These are phyloP conservation scores for Ptiloglossa arizonensis DNA, from an alignment of 1,140 invertebrate genomes.

Conservation along the genomic window DNA sequence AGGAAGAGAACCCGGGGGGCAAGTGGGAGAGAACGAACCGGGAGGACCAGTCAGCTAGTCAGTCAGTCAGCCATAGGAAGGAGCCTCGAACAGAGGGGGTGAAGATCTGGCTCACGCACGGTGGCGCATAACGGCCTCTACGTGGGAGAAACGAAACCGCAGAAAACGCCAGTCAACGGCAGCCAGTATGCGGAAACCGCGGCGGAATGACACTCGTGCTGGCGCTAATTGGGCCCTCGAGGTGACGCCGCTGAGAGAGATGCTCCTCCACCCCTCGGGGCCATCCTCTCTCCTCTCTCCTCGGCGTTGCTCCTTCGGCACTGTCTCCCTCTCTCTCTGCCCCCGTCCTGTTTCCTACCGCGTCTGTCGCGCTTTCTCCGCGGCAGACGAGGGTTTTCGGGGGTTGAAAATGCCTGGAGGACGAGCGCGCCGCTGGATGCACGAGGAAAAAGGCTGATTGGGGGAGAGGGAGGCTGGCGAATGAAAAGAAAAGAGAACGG, in stretches of 20 bases:
- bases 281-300: slow-evolving; percentile 33
- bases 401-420: slow-evolving; percentile 59
- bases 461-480: slow-evolving; percentile 14
- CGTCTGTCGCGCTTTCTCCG: slow-evolving; percentile 15
- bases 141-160: slow-evolving; percentile 66
- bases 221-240: slow-evolving; percentile 82
- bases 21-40: slow-evolving; percentile 9
- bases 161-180: slow-evolving; percentile 78
- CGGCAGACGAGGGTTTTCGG: slow-evolving; percentile 65
- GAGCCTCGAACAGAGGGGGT: slow-evolving; percentile 12
- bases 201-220: slow-evolving; percentile 79
- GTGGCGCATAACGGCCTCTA: slow-evolving; percentile 49
- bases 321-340: neutral
- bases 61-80: slow-evolving; percentile 45
- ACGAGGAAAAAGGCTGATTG: slow-evolving; percentile 42
- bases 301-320: slow-evolving; percentile 13
- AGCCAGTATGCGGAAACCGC: slow-evolving; percentile 78
- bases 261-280: slow-evolving; percentile 69
- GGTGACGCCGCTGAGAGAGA: slow-evolving; percentile 75
- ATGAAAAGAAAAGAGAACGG: slow-evolving; percentile 48
- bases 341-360: neutral
- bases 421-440: slow-evolving; percentile 32
- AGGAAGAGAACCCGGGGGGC: slow-evolving; percentile 43
- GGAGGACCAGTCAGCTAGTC: slow-evolving; percentile 35
- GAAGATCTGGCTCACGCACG: slow-evolving; percentile 57